These are phyloP conservation scores for Ariolimax columbianus DNA, from an alignment of 2,888 invertebrate genomes.

Conservation along the genomic window DNA sequence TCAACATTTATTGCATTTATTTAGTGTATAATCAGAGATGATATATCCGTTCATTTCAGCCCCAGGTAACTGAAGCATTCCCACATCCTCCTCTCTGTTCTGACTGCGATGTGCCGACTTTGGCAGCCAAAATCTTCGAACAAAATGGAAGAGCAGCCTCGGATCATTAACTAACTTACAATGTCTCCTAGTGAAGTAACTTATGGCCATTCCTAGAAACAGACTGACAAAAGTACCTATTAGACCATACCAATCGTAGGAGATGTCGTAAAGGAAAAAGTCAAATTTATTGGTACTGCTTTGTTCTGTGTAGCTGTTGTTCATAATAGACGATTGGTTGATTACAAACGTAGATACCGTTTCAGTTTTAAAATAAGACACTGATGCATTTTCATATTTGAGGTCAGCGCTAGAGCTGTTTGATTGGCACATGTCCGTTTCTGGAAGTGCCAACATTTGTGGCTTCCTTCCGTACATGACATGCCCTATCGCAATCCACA, in stretches of 20 bases:
- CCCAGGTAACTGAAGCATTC: too few species aligned
- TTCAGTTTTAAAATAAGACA: neutral
- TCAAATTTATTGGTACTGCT: neutral
- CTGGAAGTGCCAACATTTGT: neutral
- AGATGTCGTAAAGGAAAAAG: constrained; percentile 3
- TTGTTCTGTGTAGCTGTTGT: neutral
- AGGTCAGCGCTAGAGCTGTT: neutral
- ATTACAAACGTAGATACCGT: neutral
- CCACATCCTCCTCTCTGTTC: too few species aligned
- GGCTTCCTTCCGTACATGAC: neutral
- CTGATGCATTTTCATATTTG: neutral
- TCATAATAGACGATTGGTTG: neutral
- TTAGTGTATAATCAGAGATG: too few species aligned
- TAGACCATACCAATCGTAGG: neutral
- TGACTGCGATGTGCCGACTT: too few species aligned
- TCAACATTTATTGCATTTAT: too few species aligned
- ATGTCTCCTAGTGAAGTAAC: neutral
- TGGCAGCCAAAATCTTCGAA: neutral
- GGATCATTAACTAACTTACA: neutral
- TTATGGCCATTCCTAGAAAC: neutral
- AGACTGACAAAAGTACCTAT: neutral
- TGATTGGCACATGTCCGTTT: constrained; percentile 6
- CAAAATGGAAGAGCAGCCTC: neutral
- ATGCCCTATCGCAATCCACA: constrained; percentile 9
- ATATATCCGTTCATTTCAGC: too few species aligned